Evolutionary conservation across 2,113 vertebrate species (phyloP).

Genomic region (Jaculus jaculus): DNA sequence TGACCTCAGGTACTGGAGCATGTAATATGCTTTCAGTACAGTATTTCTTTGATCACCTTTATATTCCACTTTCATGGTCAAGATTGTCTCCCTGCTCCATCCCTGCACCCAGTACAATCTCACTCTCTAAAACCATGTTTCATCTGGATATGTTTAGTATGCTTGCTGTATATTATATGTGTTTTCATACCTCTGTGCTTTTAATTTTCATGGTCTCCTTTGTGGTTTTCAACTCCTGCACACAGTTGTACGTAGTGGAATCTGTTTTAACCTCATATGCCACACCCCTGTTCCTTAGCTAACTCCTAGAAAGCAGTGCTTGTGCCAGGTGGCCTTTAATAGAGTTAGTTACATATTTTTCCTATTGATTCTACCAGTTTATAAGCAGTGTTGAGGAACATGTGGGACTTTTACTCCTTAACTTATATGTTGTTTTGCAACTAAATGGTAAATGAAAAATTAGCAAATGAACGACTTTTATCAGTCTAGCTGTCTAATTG

Average conservation of each 20-base stretch:
- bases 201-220: background rate
- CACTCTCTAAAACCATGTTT: background rate
- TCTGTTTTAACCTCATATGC: background rate
- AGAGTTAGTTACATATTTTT: background rate
- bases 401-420: background rate
- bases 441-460: background rate
- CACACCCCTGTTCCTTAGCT: background rate
- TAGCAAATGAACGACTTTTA: background rate
- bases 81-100: background rate
- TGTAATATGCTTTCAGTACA: background rate
- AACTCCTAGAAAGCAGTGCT: background rate
- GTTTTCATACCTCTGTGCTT: background rate
- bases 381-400: background rate
- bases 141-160: background rate
- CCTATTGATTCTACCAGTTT: background rate
- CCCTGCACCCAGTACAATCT: background rate
- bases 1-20: background rate
- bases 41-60: background rate
- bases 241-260: background rate
- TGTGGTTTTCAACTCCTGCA: too few relatives aligned
- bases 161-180: background rate
- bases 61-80: background rate
- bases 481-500: background rate
- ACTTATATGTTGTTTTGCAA: constrained; percentile 20
- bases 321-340: background rate